These are phyloP conservation scores for Coelopa frigida DNA, from an alignment of 1,140 invertebrate genomes.

Conservation along the genomic window DNA sequence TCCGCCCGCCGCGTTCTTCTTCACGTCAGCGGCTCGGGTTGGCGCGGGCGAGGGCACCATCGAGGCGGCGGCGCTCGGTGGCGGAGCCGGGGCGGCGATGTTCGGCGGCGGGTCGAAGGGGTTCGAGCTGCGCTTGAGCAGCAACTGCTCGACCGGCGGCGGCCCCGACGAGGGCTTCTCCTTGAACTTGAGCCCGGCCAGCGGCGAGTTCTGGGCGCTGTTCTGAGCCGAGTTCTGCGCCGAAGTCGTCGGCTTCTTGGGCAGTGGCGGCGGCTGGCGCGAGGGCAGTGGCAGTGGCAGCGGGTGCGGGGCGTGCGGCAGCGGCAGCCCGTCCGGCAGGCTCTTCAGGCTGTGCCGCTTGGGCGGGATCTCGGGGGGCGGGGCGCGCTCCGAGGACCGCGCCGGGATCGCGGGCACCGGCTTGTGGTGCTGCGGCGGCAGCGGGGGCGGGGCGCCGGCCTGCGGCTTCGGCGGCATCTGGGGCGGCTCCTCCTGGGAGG, in stretches of 20 bases:
- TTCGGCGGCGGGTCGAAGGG: slow-evolving; percentile 36
- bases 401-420: slow-evolving; percentile 43
- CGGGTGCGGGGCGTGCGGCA: slow-evolving; percentile 24
- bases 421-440: slow-evolving; percentile 28
- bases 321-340: slow-evolving; percentile 30
- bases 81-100: slow-evolving; percentile 27
- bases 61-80: slow-evolving; percentile 1
- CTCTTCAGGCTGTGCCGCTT: slow-evolving; percentile 42
- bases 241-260: slow-evolving; percentile 30
- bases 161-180: slow-evolving; percentile 37
- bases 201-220: slow-evolving; percentile 39
- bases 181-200: slow-evolving; percentile 31
- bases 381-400: slow-evolving; percentile 29
- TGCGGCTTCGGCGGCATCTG: slow-evolving; percentile 15
- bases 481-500: slow-evolving; percentile 23
- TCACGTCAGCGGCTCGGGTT: slow-evolving; percentile 32
- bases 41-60: slow-evolving; percentile 36
- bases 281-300: slow-evolving; percentile 18
- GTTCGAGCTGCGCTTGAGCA: slow-evolving; percentile 30
- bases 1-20: slow-evolving; percentile 18
- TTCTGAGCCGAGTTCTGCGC: slow-evolving; percentile 31
- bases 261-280: slow-evolving; percentile 37
- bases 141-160: slow-evolving; percentile 30
- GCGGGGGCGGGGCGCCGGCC: slow-evolving; percentile 23
- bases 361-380: slow-evolving; percentile 42